A percentile compares a stretch with the other conserved stretches of the same genome.
Evolutionary conservation across 92 coral and sea anemone genomes (phyloP).

Genomic region (Heteractis magnifica): DNA sequence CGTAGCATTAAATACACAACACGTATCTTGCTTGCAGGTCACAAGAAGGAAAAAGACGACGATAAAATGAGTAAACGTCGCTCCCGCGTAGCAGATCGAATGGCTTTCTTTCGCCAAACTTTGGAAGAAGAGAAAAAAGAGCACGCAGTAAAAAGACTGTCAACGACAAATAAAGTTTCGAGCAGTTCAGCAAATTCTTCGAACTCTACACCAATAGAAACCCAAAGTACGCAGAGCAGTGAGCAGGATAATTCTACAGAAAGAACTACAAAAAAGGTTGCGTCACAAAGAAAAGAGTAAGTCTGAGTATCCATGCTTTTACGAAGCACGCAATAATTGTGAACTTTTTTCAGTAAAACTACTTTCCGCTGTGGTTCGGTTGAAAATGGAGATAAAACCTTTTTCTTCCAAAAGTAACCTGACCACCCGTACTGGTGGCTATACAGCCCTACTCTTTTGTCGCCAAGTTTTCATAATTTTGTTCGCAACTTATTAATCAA

Average conservation of each 20-base stretch:
- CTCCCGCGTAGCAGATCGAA: constrained; percentile 79
- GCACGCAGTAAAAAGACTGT: background rate
- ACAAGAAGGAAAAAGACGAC: no score
- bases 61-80: constrained; percentile 30
- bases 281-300: constrained; percentile 31
- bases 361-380: no score
- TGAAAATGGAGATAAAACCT: background rate
- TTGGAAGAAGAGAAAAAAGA: constrained; percentile 68
- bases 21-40: no score
- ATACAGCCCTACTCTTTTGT: no score
- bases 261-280: background rate
- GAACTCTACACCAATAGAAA: background rate
- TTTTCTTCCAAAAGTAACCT: background rate
- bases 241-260: background rate
- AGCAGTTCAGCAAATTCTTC: background rate
- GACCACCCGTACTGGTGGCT: no score
- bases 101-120: constrained; percentile 88
- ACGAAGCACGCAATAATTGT: background rate
- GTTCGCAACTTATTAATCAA: no score
- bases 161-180: background rate
- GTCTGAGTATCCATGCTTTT: background rate
- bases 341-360: background rate
- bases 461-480: no score
- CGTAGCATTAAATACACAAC: background rate
- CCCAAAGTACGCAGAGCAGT: background rate